Evolutionary conservation across 2,113 vertebrate genomes (phyloP).

Genomic region (Riparia riparia): DNA sequence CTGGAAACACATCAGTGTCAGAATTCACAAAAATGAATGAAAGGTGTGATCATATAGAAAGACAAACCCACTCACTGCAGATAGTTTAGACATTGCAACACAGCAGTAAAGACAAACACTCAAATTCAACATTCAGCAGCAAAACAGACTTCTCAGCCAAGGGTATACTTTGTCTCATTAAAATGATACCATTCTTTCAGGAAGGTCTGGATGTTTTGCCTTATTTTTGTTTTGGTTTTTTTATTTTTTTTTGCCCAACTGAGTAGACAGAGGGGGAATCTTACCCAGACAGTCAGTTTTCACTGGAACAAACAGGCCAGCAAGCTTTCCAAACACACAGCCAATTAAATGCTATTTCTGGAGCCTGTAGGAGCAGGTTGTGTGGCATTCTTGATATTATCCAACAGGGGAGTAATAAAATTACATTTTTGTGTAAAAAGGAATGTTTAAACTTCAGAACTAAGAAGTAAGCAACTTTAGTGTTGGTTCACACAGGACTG

Average conservation of each 20-base stretch:
- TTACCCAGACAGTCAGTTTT: constrained; percentile 4
- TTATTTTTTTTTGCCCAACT: background rate
- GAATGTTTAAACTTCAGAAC: background rate
- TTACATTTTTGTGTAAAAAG: background rate
- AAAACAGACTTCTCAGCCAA: constrained; percentile 16
- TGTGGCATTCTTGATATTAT: background rate
- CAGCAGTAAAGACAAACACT: constrained; percentile 39
- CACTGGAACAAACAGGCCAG: constrained; percentile 14
- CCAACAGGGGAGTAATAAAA: constrained; percentile 3
- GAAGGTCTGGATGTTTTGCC: background rate
- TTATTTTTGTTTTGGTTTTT: background rate
- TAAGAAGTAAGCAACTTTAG: background rate
- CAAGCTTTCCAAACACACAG: background rate
- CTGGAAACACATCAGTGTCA: background rate
- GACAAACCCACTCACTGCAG: background rate
- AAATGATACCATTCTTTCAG: background rate
- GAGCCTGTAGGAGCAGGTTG: background rate
- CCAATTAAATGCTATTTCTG: constrained; percentile 29
- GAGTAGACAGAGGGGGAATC: background rate
- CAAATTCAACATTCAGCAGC: constrained; percentile 1
- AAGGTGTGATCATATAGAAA: background rate
- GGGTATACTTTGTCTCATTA: constrained; percentile 7
- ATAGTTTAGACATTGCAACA: constrained; percentile 24
- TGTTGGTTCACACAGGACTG: background rate
- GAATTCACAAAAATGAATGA: background rate